phyloP scores from a whole-genome alignment of 1,140 invertebrate genomes.

The Drosophila sucinea region DNA sequence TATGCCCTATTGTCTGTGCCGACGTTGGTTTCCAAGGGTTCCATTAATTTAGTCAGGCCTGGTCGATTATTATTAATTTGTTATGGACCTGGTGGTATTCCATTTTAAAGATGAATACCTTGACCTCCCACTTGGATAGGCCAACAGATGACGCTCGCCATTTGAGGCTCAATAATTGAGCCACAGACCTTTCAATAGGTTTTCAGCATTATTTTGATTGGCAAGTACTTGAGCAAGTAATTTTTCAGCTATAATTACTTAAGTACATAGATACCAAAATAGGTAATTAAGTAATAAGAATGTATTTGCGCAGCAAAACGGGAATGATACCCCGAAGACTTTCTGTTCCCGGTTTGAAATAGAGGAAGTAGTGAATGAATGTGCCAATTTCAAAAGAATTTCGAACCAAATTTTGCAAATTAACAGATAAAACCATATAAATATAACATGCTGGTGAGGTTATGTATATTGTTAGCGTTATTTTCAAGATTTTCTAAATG shows the following conservation, averaged over 20 bases:
- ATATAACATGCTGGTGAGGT: no score
- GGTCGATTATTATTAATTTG: slow-evolving; percentile 64
- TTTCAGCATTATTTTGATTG: not conserved
- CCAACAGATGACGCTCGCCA: slow-evolving; percentile 50
- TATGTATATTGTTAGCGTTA: no score
- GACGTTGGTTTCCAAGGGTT: slow-evolving; percentile 11
- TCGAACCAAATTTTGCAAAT: no score
- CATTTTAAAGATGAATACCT: slow-evolving; percentile 55
- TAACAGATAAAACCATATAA: no score
- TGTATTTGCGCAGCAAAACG: no score
- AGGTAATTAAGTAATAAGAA: not conserved
- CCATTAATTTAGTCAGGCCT: slow-evolving; percentile 42
- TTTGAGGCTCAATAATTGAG: not conserved
- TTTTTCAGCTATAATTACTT: not conserved
- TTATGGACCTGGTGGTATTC: slow-evolving; percentile 54
- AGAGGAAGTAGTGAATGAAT: no score
- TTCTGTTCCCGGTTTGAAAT: no score
- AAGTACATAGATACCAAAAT: not conserved
- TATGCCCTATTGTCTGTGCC: slow-evolving; percentile 42
- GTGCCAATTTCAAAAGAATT: no score
- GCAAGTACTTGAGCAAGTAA: not conserved
- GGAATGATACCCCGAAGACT: no score
- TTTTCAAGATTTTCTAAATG: no score
- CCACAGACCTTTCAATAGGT: not conserved
- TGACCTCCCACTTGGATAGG: slow-evolving; percentile 47